Evolutionary conservation across 2,113 vertebrate species (phyloP), one percentile per base, ranked within the genome.

Genomic region (Artemisiospiza belli): DNA sequence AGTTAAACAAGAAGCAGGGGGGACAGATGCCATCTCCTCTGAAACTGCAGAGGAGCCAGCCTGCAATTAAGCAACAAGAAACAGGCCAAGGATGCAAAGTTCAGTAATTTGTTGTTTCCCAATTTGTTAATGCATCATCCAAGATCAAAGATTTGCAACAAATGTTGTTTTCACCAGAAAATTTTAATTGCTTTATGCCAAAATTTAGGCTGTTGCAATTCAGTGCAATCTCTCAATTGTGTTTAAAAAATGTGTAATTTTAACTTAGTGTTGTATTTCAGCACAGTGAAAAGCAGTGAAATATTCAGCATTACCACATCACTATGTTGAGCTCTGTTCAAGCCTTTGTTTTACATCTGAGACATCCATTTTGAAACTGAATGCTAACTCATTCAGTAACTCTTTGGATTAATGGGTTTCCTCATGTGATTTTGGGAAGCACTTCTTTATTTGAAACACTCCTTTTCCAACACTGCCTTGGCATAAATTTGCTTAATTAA

Each of bases 211-310:
- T 89, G 89, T 82, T 82, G 68, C 33, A 91, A 87, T 81, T 78
- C 4, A 5, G 35, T 28, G 33, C 66, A 92, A 91, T 69, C 10
- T 91, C 90, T 78, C 21, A 89, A 80, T 70, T 90, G 24, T 5
- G 2, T 43, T 88, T 68, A 17, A 73, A 92, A 91, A 74, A 47
- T 31, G 31, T 64, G 74, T 43, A 58, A 66, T 92, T 90, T 90
- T 63, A 94, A 86, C 12, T 90, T 85, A 20, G 47, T 79, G 7
- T 31, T 81, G 28, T 31, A 80, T 93, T 97, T 90, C 76, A 90
- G 35, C 70, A 81, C 17, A 67, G 17, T 44, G 28, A 72, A 75
- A 92, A 89, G 39, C 11, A 75, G 41, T 43, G 59, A 79, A 75
- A 62, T 54, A 83, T 47, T 88, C 78, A 90, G 28, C 72, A 77